A percentile compares a stretch with the other conserved stretches of the same genome.
Evolutionary conservation across 2,888 invertebrate genomes (phyloP).

Genomic region (Rhogogaster chlorosoma): DNA sequence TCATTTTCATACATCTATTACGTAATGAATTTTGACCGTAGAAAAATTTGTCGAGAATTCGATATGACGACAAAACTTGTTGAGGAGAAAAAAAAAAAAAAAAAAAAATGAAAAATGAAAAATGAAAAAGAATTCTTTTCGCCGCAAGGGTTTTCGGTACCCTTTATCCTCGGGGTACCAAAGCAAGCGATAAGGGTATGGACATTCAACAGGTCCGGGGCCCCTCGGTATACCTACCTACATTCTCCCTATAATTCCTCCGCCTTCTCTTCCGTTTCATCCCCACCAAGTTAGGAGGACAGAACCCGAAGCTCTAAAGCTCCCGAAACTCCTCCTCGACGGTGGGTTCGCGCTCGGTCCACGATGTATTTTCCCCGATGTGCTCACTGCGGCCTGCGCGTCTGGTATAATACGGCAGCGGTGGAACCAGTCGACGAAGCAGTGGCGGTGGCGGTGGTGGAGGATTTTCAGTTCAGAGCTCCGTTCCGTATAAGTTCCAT

Average conservation of each 20-base stretch:
- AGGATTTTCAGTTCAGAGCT: neutral
- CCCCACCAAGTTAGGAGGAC: constrained; percentile 15
- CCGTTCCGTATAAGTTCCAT: neutral
- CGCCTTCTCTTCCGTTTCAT: neutral
- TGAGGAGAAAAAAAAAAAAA: neutral
- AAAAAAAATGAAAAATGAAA: neutral
- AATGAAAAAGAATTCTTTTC: neutral
- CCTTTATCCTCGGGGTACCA: neutral
- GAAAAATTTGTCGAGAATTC: no score
- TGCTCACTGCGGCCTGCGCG: constrained; percentile 19
- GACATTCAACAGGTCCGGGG: constrained; percentile 36
- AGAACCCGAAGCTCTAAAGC: neutral
- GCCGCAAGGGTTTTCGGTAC: neutral
- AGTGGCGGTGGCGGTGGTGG: neutral
- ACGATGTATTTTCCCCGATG: neutral
- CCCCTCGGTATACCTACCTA: neutral
- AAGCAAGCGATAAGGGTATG: neutral
- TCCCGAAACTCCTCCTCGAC: neutral
- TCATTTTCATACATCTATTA: no score
- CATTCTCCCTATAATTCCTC: neutral
- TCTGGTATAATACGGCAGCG: neutral
- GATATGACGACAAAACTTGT: no score
- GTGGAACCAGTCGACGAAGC: neutral
- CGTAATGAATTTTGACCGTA: no score
- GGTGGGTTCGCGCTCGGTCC: neutral